phyloP scores from a whole-genome alignment of 2,797 vertebrate species.

The Atherinosoma microstoma region DNA sequence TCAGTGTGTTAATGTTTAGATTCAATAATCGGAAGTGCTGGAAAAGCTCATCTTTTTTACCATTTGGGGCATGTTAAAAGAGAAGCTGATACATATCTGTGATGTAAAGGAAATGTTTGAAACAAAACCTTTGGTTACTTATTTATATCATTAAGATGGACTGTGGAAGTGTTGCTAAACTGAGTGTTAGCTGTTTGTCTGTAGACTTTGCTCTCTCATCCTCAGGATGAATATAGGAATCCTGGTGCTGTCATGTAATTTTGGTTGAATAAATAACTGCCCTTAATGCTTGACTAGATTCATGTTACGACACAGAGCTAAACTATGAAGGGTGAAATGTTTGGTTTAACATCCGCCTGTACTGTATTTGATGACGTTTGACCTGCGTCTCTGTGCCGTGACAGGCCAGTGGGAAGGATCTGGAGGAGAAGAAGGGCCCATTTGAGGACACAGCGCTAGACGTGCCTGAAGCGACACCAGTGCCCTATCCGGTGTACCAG shows the following conservation, averaged over 20 bases:
- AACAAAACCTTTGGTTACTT: slow-evolving; percentile 26
- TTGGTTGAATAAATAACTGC: slow-evolving; percentile 79
- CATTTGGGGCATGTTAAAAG: background rate
- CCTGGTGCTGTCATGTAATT: slow-evolving; percentile 17
- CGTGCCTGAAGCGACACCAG: slow-evolving; percentile 77
- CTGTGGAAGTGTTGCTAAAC: slow-evolving; percentile 24
- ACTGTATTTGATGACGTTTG: slow-evolving; percentile 36
- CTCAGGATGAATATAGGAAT: slow-evolving; percentile 21
- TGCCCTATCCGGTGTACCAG: slow-evolving; percentile 78
- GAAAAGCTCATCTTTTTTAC: slow-evolving; percentile 3
- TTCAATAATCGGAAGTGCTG: background rate
- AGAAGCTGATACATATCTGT: background rate
- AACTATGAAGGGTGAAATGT: slow-evolving; percentile 13
- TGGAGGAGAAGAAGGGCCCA: slow-evolving; percentile 79
- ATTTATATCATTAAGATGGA: slow-evolving; percentile 29
- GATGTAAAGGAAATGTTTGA: slow-evolving; percentile 14
- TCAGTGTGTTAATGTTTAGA: slow-evolving; percentile 14
- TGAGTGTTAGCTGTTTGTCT: slow-evolving; percentile 1
- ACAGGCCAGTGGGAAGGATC: slow-evolving; percentile 74
- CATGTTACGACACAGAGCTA: slow-evolving; percentile 4
- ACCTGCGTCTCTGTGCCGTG: slow-evolving; percentile 39
- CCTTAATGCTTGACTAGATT: slow-evolving; percentile 30
- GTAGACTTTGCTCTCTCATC: slow-evolving; percentile 70
- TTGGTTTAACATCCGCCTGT: slow-evolving; percentile 8
- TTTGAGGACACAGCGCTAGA: slow-evolving; percentile 72